Conservation (phyloP, 2,113 vertebrate species). For the Pristiophorus japonicus region DNA sequence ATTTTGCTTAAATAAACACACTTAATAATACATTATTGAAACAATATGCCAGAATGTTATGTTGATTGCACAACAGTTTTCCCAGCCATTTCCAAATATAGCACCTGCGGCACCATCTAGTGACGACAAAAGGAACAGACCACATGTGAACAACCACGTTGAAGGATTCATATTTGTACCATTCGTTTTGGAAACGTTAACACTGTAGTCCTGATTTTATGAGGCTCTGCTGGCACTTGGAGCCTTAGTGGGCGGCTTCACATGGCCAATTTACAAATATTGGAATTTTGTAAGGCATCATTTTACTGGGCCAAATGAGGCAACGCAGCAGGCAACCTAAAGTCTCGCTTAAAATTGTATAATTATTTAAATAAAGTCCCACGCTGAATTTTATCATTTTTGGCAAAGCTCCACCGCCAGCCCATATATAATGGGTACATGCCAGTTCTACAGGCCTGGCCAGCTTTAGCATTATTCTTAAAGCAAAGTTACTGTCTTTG, state of each 20-base stretch:
- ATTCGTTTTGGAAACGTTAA: not conserved
- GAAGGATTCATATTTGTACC: not conserved
- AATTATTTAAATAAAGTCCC: slow-evolving; percentile 5
- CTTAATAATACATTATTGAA: not conserved
- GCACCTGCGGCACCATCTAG: not conserved
- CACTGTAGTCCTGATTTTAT: not conserved
- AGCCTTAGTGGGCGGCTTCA: not conserved
- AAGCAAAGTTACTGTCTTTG: not conserved
- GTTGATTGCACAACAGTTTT: not conserved
- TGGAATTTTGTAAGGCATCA: not conserved
- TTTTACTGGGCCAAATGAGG: not conserved
- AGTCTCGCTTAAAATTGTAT: not conserved
- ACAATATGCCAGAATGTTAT: too few relatives aligned
- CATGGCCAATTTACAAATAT: not conserved
- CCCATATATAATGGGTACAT: not conserved
- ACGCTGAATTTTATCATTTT: not conserved
- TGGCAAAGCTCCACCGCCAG: not conserved
- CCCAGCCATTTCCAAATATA: not conserved
- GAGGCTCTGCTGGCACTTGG: not conserved
- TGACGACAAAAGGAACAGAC: not conserved
- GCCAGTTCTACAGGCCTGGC: not conserved
- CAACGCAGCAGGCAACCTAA: not conserved
- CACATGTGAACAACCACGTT: not conserved
- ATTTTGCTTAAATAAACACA: not conserved
- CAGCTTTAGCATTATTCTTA: not conserved